A percentile compares a stretch with the other conserved stretches of the same genome.
Conservation (phyloP, 2,113 vertebrate genomes). For the Theristicus caerulescens region DNA sequence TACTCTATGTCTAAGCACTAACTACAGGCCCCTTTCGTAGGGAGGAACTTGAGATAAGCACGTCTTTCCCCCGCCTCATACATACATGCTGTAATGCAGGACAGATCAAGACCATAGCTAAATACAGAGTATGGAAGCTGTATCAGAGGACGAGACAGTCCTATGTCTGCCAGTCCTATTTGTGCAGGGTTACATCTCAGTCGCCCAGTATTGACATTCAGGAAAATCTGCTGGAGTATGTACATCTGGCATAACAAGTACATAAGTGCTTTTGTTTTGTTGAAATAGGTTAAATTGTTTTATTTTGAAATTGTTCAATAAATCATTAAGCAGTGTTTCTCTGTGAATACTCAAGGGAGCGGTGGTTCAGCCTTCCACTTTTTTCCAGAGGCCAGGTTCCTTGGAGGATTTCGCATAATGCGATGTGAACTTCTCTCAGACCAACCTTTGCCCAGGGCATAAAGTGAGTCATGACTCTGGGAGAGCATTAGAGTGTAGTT, state of each 20-base stretch:
- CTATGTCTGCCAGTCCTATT: rapidly evolving
- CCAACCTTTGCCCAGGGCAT: neutral
- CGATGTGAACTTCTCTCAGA: neutral
- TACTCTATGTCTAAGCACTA: neutral
- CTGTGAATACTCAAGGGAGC: neutral
- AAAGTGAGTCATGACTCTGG: neutral
- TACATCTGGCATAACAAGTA: neutral
- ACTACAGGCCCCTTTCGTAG: neutral
- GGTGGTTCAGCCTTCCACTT: neutral
- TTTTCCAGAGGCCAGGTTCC: neutral
- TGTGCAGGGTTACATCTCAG: neutral
- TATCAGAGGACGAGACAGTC: too few species aligned
- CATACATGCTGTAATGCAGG: neutral
- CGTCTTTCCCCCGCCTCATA: neutral
- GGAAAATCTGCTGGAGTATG: neutral
- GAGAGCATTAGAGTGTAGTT: neutral
- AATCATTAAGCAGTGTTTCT: neutral
- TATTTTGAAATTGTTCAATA: neutral
- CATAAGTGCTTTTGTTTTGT: neutral
- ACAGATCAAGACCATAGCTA: neutral
- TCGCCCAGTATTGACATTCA: neutral
- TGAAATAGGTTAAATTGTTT: neutral
- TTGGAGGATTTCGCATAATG: neutral
- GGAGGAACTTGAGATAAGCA: neutral
- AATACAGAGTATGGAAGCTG: neutral